A percentile compares a stretch with the other conserved stretches of the same genome.
Evolutionary conservation across 2,888 invertebrate genomes (phyloP).

Genomic region (Cephus spinipes): DNA sequence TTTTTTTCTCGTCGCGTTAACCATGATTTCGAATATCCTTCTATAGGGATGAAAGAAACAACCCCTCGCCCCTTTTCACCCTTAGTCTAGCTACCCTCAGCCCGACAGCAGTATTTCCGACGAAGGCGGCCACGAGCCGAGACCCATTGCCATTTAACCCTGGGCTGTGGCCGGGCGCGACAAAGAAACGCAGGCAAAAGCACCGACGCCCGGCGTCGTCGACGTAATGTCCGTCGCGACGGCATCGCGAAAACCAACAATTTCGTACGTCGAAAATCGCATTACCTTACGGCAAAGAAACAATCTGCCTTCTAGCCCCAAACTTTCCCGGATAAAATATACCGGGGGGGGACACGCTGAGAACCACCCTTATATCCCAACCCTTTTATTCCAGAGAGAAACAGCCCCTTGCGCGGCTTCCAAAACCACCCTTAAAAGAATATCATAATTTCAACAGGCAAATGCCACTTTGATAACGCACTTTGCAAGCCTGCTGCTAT

Average conservation of each 20-base stretch:
- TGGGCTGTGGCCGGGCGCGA: constrained; percentile 14
- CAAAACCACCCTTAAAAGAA: constrained; percentile 21
- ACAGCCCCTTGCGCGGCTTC: constrained; percentile 20
- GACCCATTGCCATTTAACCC: constrained; percentile 38
- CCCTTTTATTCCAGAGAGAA: constrained; percentile 37
- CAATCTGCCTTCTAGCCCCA: constrained; percentile 32
- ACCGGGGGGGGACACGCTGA: constrained; percentile 17
- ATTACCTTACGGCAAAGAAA: constrained; percentile 35
- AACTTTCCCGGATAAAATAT: constrained; percentile 31
- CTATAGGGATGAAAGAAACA: background rate
- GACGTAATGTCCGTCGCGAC: background rate
- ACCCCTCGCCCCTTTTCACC: background rate
- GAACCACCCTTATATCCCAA: constrained; percentile 22
- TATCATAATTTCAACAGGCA: constrained; percentile 34
- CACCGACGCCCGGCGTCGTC: constrained; percentile 15
- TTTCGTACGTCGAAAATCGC: constrained; percentile 36
- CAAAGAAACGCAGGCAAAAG: constrained; percentile 17
- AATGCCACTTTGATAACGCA: constrained; percentile 15
- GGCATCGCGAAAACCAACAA: constrained; percentile 11
- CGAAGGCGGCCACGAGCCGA: background rate
- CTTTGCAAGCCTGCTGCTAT: background rate
- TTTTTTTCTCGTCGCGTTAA: background rate
- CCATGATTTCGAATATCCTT: background rate
- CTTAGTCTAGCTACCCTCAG: background rate
- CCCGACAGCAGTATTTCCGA: background rate